A percentile compares a stretch with the other conserved stretches of the same genome.
phyloP scores from a whole-genome alignment of 2,888 invertebrate species.

The Papilio elwesi region DNA sequence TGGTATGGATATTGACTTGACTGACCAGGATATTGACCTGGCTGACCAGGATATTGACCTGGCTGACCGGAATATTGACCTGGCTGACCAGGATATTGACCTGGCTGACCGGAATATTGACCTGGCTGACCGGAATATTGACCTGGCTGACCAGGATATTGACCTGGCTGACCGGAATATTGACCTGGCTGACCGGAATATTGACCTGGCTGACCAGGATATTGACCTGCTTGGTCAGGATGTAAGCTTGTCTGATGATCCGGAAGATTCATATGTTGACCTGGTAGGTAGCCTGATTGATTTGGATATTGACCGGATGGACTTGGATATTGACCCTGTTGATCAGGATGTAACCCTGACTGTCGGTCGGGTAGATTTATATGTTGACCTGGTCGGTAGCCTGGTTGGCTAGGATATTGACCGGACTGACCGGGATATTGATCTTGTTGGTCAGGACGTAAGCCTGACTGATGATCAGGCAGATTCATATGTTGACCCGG shows the following conservation, averaged over 20 bases:
- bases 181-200: slow-evolving; percentile 29
- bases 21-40: slow-evolving; percentile 30
- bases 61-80: slow-evolving; percentile 14
- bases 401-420: slow-evolving; percentile 34
- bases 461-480: slow-evolving; percentile 23
- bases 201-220: slow-evolving; percentile 18
- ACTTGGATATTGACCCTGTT: slow-evolving; percentile 36
- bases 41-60: slow-evolving; percentile 14
- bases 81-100: slow-evolving; percentile 34
- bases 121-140: slow-evolving; percentile 18
- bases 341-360: too few relatives aligned
- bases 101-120: slow-evolving; percentile 32
- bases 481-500: slow-evolving; percentile 2
- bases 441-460: slow-evolving; percentile 31
- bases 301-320: slow-evolving; percentile 28
- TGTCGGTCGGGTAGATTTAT: slow-evolving; percentile 38
- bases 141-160: slow-evolving; percentile 31
- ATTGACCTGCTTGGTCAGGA: slow-evolving; percentile 30
- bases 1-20: slow-evolving; percentile 26
- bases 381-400: slow-evolving; percentile 20
- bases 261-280: slow-evolving; percentile 10
- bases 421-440: slow-evolving; percentile 25
- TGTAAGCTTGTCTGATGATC: slow-evolving; percentile 25
- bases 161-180: slow-evolving; percentile 28
- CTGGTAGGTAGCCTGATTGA: slow-evolving; percentile 28